These are phyloP conservation scores for Idaea straminata DNA, from an alignment of 2,888 invertebrate species.

Conservation along the genomic window DNA sequence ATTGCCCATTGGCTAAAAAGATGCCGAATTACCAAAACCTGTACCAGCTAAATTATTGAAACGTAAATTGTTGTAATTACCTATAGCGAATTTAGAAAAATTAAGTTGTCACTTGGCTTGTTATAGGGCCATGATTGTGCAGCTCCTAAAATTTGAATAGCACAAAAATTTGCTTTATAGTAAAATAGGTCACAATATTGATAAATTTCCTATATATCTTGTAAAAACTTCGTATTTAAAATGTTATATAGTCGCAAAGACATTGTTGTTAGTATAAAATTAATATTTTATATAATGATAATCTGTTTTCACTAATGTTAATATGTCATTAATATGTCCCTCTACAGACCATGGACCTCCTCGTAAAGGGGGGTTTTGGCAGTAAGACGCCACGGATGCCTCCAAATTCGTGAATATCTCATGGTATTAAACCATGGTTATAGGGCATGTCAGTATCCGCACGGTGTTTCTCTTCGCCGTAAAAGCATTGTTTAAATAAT, in stretches of 20 bases:
- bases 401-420: too few species aligned
- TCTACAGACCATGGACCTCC: too few species aligned
- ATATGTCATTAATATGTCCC: background rate
- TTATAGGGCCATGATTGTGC: background rate
- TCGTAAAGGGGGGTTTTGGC: too few species aligned
- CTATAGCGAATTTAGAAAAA: background rate
- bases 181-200: too few species aligned
- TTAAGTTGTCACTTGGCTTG: background rate
- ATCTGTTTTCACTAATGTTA: conserved; percentile 8
- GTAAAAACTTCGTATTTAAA: conserved; percentile 11
- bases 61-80: background rate
- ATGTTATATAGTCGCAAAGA: conserved; percentile 9
- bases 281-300: conserved; percentile 8
- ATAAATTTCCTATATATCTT: background rate
- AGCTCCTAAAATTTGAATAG: background rate
- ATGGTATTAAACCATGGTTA: too few species aligned
- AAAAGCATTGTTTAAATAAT: conserved; percentile 14
- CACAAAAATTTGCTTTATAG: background rate
- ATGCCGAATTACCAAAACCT: background rate
- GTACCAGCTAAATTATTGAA: background rate
- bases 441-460: too few species aligned
- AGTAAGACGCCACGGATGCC: too few species aligned
- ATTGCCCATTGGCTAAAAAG: background rate
- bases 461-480: background rate
- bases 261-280: conserved; percentile 10